Evolutionary conservation across 2,888 invertebrate species (phyloP), one percentile per base, ranked within the genome.

Genomic region (Caenorhabditis plicata): DNA sequence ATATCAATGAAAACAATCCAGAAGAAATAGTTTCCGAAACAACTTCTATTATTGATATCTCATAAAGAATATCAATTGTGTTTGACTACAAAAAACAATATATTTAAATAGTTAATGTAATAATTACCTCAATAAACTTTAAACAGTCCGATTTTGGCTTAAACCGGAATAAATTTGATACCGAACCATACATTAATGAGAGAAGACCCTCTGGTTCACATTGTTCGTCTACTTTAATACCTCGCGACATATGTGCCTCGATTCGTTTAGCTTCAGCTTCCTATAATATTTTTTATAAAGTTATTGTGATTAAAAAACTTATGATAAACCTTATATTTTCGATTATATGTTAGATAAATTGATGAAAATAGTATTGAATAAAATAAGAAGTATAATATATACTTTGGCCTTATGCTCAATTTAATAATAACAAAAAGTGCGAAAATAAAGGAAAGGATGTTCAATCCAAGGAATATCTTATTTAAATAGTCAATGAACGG

Each of bases 281-380:
- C 22, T n/a, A n/a, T n/a, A n/a, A n/a, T n/a, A n/a, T n/a, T n/a
- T n/a, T n/a, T n/a, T n/a, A n/a, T n/a, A n/a, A n/a, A n/a, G n/a
- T n/a, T n/a, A n/a, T n/a, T n/a, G n/a, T n/a, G n/a, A n/a, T n/a
- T n/a, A n/a, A n/a, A n/a, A n/a, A n/a, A n/a, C n/a, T n/a, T n/a
- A n/a, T n/a, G n/a, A n/a, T n/a, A n/a, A n/a, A n/a, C n/a, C n/a
- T 60, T 53, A 26, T 60, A 60, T 32, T 60, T 60, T 35, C 23
- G 41, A 15, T 43, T 60, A 33, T 60, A 60, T 2, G 39, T 47
- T 29, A 46, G 29, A 25, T 54, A 60, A 41, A 60, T 47, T 4
- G 60, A 60, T 19, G 54, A n/a, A 1, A 54, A 3, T 5, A 60
- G 26, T 32, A 54, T 33, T 3, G 46, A 47, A 3, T 53, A 50